These are phyloP conservation scores for Drosophila phalerata DNA, from an alignment of 2,888 invertebrate species.

Conservation along the genomic window DNA sequence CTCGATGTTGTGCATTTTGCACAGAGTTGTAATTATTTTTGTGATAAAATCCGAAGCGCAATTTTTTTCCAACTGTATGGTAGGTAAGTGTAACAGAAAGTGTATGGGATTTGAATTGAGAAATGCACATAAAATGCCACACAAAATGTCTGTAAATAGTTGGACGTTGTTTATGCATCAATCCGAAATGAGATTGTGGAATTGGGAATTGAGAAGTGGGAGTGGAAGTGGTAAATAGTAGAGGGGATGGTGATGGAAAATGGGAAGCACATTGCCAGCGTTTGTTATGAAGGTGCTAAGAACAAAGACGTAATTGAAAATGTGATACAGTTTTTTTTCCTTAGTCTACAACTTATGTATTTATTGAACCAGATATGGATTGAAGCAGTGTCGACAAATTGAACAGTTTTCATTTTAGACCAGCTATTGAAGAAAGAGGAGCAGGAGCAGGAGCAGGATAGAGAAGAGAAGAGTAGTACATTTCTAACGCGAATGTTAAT, in stretches of 20 bases:
- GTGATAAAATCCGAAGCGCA: slow-evolving; percentile 81
- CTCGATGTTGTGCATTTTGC: slow-evolving; percentile 42
- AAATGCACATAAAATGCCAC: slow-evolving; percentile 23
- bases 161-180: slow-evolving; percentile 20
- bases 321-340: slow-evolving; percentile 85
- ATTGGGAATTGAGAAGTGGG: slow-evolving; percentile 7
- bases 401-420: slow-evolving; percentile 26
- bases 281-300: slow-evolving; percentile 84
- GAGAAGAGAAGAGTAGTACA: slow-evolving; percentile 5
- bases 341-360: slow-evolving; percentile 68
- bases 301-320: slow-evolving; percentile 85
- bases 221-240: slow-evolving; percentile 5
- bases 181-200: slow-evolving; percentile 1
- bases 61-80: slow-evolving; percentile 78
- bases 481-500: slow-evolving; percentile 25
- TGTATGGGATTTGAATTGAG: slow-evolving; percentile 24
- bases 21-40: slow-evolving; percentile 77
- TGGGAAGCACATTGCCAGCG: slow-evolving; percentile 53
- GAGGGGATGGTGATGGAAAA: slow-evolving; percentile 3
- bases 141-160: slow-evolving; percentile 62
- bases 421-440: slow-evolving; percentile 10
- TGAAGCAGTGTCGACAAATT: slow-evolving; percentile 6
- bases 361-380: slow-evolving; percentile 59
- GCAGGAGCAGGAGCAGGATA: not conserved
- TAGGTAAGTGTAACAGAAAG: slow-evolving; percentile 50